Evolutionary conservation across 2,888 invertebrate species (phyloP).

Genomic region (Dynastes tityus): DNA sequence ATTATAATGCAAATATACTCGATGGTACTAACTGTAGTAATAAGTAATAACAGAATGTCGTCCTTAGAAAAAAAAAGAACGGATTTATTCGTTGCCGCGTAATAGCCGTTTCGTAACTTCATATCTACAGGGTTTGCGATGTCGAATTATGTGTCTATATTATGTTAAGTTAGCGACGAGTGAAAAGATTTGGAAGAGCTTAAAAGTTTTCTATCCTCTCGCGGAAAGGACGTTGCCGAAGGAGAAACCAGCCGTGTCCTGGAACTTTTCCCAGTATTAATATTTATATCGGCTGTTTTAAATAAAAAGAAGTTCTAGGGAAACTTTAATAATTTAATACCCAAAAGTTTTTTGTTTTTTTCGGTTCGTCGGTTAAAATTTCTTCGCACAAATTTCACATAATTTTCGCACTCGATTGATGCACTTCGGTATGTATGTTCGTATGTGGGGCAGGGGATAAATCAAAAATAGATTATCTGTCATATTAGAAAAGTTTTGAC

Average conservation of each 20-base stretch:
- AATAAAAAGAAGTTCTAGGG: conserved; percentile 32
- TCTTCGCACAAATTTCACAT: conserved; percentile 15
- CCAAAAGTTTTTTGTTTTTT: conserved; percentile 32
- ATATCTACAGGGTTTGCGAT: conserved; percentile 9
- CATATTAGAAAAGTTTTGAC: conserved; percentile 1
- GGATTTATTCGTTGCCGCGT: conserved; percentile 12
- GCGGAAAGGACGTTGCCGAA: conserved; percentile 34
- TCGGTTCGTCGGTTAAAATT: conserved; percentile 11
- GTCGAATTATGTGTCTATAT: conserved; percentile 45
- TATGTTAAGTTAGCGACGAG: conserved; percentile 39
- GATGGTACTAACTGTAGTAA: too few relatives aligned
- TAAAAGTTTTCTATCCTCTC: conserved; percentile 35
- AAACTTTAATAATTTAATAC: conserved; percentile 42
- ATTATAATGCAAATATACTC: conserved; percentile 9
- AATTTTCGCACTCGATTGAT: conserved; percentile 6
- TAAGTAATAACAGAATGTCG: not conserved
- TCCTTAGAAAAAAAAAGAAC: not conserved
- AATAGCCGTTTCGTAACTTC: not conserved
- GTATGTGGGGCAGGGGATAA: not conserved
- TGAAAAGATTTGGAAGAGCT: conserved; percentile 44
- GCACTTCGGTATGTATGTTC: not conserved
- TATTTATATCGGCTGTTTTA: conserved; percentile 46
- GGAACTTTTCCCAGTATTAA: conserved; percentile 40
- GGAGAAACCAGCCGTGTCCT: conserved; percentile 11
- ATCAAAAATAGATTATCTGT: not conserved